phyloP scores from a whole-genome alignment of 2,113 vertebrate genomes.

The Mohoua ochrocephala region DNA sequence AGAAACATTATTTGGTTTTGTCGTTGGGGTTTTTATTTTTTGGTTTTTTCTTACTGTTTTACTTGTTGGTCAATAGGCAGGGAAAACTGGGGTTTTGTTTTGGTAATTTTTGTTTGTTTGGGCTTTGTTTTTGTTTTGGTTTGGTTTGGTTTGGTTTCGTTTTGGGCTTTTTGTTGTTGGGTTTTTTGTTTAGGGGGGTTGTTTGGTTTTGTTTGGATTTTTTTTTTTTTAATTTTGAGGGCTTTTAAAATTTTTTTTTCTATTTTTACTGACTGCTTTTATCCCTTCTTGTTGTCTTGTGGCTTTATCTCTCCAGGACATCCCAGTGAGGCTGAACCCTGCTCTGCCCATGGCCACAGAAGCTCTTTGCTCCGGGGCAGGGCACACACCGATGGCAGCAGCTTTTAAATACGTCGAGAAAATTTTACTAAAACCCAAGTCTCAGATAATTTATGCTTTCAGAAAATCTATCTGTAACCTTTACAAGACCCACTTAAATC shows the following conservation, averaged over 20 bases:
- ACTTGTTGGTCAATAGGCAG: not conserved
- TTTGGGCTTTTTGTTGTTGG: not conserved
- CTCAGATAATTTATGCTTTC: not conserved
- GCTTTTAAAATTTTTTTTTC: not conserved
- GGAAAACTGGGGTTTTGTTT: not conserved
- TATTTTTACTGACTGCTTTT: not conserved
- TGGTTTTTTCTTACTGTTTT: not conserved
- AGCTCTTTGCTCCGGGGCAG: not conserved
- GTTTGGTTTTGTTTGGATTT: not conserved
- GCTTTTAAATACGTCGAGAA: not conserved
- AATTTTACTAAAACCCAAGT: not conserved
- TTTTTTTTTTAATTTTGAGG: not conserved
- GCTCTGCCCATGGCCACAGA: not conserved
- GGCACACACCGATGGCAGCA: not conserved
- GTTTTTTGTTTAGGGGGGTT: not conserved
- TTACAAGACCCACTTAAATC: not conserved
- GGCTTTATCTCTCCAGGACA: not conserved
- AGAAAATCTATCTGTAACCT: not conserved
- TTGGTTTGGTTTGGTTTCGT: not conserved
- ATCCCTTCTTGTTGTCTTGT: not conserved
- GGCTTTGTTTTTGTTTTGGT: not conserved
- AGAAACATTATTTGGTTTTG: not conserved
- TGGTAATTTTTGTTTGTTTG: not conserved
- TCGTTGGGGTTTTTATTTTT: not conserved
- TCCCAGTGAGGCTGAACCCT: not conserved